phyloP scores from a whole-genome alignment of 2,797 vertebrate species.

The Mustela erminea region DNA sequence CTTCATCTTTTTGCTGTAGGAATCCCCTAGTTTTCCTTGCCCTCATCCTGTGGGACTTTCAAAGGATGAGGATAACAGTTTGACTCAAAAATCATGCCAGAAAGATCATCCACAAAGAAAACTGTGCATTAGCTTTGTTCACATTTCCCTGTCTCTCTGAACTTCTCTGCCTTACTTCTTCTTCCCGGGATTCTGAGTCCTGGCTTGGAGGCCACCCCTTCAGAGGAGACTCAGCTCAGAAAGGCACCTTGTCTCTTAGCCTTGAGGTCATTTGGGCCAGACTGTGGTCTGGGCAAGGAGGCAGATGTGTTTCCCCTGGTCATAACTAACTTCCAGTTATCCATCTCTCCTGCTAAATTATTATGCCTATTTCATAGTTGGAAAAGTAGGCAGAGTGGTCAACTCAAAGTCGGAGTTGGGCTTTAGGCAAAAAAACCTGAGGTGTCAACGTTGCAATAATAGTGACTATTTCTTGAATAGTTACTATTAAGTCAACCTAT shows the following conservation, averaged over 20 bases:
- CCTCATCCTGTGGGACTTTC: not conserved
- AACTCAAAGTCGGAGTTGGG: not conserved
- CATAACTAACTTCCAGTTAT: not conserved
- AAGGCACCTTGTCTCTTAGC: not conserved
- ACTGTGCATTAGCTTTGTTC: not conserved
- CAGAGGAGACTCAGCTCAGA: not conserved
- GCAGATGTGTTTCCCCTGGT: not conserved
- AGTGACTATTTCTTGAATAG: not conserved
- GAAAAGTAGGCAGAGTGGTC: not conserved
- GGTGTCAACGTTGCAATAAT: not conserved
- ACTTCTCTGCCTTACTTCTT: not conserved
- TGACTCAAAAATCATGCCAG: not conserved
- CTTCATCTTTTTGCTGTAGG: not conserved
- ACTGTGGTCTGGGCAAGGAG: not conserved
- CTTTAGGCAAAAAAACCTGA: not conserved
- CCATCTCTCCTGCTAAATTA: not conserved
- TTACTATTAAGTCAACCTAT: not conserved
- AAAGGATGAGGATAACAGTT: not conserved
- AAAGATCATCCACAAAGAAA: constrained; percentile 5
- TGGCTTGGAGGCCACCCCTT: not conserved
- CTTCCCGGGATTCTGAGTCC: not conserved
- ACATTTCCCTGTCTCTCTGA: not conserved
- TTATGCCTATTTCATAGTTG: not conserved
- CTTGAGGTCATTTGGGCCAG: not conserved
- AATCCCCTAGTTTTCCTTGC: not conserved